phyloP scores from a whole-genome alignment of 2,113 vertebrate genomes.

The Embiotoca jacksoni region DNA sequence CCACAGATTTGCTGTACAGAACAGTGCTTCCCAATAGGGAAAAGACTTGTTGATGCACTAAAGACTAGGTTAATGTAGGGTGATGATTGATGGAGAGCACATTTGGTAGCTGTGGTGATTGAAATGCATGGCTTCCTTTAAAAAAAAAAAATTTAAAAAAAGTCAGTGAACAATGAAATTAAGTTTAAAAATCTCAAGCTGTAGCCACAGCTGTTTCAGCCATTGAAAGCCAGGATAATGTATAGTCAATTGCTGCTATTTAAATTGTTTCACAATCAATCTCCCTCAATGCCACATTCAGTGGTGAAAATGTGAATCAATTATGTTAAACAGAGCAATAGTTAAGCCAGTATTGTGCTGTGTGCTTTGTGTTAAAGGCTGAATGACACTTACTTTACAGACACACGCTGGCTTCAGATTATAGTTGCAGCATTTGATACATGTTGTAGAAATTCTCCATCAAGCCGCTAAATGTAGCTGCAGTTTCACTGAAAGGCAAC shows the following conservation, averaged over 20 bases:
- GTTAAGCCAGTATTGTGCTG: constrained; percentile 45
- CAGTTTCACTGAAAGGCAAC: constrained; percentile 23
- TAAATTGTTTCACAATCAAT: constrained; percentile 64
- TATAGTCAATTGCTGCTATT: constrained; percentile 57
- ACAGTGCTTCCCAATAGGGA: constrained; percentile 46
- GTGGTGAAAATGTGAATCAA: constrained; percentile 58
- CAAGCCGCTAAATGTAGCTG: constrained; percentile 32
- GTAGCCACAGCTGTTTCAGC: constrained; percentile 44
- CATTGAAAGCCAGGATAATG: constrained; percentile 52
- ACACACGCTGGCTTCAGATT: constrained; percentile 28
- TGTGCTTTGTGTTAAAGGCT: constrained; percentile 39
- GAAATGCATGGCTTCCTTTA: constrained; percentile 28
- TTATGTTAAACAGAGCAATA: constrained; percentile 50
- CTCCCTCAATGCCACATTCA: constrained; percentile 58
- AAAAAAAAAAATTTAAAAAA: constrained; percentile 22
- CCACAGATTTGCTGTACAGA: constrained; percentile 58
- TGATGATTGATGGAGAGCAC: constrained; percentile 47
- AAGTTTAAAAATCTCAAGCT: constrained; percentile 51
- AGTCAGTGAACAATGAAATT: constrained; percentile 53
- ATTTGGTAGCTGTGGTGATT: constrained; percentile 32
- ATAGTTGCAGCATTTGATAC: neutral
- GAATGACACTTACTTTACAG: constrained; percentile 39
- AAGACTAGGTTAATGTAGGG: constrained; percentile 49
- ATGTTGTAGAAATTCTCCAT: constrained; percentile 24
- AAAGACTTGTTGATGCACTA: constrained; percentile 34